A percentile compares a stretch with the other conserved stretches of the same genome.
Conservation (phyloP, 2,113 vertebrate species). For the Chaetorhynchus papuensis region DNA sequence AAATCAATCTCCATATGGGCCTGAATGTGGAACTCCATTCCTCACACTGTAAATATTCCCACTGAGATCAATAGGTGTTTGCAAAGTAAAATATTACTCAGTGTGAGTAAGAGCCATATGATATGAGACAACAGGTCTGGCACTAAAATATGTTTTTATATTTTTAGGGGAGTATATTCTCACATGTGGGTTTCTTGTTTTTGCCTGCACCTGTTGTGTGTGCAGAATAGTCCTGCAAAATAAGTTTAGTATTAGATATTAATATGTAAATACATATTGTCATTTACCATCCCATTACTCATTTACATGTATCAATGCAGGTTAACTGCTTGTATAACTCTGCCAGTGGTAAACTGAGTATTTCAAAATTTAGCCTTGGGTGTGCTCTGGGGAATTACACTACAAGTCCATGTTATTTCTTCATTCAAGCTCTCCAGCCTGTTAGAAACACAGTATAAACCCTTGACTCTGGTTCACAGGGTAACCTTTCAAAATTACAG, state of each 20-base stretch:
- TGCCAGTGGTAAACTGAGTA: neutral
- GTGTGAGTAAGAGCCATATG: neutral
- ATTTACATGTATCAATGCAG: neutral
- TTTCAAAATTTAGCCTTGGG: neutral
- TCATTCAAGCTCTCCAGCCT: neutral
- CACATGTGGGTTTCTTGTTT: neutral
- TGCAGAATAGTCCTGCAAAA: neutral
- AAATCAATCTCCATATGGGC: neutral
- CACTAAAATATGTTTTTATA: neutral
- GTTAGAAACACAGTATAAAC: neutral
- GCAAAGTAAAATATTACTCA: neutral
- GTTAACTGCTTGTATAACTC: neutral
- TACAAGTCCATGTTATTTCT: neutral
- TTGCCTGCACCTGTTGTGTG: neutral
- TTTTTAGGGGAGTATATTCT: neutral
- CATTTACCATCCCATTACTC: neutral
- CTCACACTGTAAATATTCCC: neutral
- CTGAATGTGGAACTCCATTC: neutral
- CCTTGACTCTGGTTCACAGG: neutral
- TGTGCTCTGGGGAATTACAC: neutral
- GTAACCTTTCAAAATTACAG: conserved; percentile 25
- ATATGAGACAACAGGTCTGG: neutral
- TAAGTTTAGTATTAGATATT: neutral
- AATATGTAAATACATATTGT: neutral
- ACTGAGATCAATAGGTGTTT: neutral